Percentiles rank a stretch among this genome's conserved stretches.
Conservation (phyloP, 1,140 invertebrate species). For the Bradysia coprophila region DNA sequence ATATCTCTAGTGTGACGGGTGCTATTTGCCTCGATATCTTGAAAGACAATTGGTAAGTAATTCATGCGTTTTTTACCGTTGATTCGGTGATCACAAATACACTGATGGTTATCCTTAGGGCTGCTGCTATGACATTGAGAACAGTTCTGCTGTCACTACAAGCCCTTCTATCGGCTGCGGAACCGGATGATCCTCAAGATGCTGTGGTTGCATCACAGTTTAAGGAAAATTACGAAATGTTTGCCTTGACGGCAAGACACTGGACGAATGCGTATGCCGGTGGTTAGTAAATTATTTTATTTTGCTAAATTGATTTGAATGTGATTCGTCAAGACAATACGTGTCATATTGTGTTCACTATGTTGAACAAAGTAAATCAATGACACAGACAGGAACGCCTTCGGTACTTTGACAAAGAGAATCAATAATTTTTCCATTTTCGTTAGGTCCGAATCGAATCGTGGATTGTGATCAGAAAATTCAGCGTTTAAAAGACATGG, state of each 20-base stretch:
- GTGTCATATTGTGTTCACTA: too few species aligned
- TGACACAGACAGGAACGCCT: too few species aligned
- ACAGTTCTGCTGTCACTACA: conserved; percentile 89
- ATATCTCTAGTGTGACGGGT: conserved; percentile 97
- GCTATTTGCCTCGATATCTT: conserved; percentile 98
- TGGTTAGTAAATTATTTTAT: conserved; percentile 34
- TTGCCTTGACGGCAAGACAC: conserved; percentile 74
- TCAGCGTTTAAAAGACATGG: conserved; percentile 66
- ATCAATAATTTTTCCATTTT: conserved; percentile 15
- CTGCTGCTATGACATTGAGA: conserved; percentile 93
- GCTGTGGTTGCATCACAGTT: conserved; percentile 95
- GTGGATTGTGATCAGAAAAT: conserved; percentile 68
- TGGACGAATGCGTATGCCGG: conserved; percentile 93
- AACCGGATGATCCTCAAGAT: conserved; percentile 93
- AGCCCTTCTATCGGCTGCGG: conserved; percentile 77
- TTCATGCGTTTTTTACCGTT: too few species aligned
- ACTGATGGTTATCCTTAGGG: too few species aligned
- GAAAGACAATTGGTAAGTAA: conserved; percentile 95
- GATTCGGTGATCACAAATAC: too few species aligned
- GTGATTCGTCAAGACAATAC: too few species aligned
- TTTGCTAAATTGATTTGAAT: too few species aligned
- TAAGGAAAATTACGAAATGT: conserved; percentile 75
- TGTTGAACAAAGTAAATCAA: too few species aligned
- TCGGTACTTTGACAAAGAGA: too few species aligned
- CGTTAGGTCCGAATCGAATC: conserved; percentile 44